These are phyloP conservation scores for Lasioglossum zephyrum DNA, from an alignment of 2,888 invertebrate genomes.

Conservation along the genomic window DNA sequence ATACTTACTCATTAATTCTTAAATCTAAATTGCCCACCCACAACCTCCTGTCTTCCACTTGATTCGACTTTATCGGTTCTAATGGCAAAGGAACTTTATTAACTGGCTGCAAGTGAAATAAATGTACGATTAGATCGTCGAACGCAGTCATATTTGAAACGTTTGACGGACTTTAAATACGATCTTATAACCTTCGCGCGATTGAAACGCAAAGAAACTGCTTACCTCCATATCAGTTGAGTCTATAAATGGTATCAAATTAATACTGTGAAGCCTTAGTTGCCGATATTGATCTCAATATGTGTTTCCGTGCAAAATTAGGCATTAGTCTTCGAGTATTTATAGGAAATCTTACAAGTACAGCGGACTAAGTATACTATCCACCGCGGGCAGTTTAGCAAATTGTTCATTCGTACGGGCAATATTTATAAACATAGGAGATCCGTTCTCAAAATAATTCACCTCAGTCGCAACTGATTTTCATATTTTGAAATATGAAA, in stretches of 20 bases:
- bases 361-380: slow-evolving; percentile 11
- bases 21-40: slow-evolving; percentile 97
- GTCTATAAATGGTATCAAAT: slow-evolving; percentile 45
- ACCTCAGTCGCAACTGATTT: neutral
- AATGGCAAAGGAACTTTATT: slow-evolving; percentile 85
- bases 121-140: neutral
- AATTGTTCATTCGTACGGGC: slow-evolving; percentile 44
- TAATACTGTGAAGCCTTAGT: slow-evolving; percentile 53
- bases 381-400: slow-evolving; percentile 52
- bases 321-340: slow-evolving; percentile 48
- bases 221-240: slow-evolving; percentile 69
- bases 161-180: slow-evolving; percentile 18
- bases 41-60: slow-evolving; percentile 89
- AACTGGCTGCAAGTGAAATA: slow-evolving; percentile 59
- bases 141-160: neutral
- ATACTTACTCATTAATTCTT: slow-evolving; percentile 96
- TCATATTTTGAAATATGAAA: slow-evolving; percentile 10
- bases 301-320: slow-evolving; percentile 40
- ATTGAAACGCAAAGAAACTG: slow-evolving; percentile 3
- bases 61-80: slow-evolving; percentile 86
- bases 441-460: slow-evolving; percentile 28
- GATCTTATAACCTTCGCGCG: slow-evolving; percentile 42
- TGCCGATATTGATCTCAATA: slow-evolving; percentile 45
- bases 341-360: slow-evolving; percentile 55
- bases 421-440: slow-evolving; percentile 23